Base-by-base conservation (phyloP, 2,113 vertebrate species). In the Otus sunia region DNA sequence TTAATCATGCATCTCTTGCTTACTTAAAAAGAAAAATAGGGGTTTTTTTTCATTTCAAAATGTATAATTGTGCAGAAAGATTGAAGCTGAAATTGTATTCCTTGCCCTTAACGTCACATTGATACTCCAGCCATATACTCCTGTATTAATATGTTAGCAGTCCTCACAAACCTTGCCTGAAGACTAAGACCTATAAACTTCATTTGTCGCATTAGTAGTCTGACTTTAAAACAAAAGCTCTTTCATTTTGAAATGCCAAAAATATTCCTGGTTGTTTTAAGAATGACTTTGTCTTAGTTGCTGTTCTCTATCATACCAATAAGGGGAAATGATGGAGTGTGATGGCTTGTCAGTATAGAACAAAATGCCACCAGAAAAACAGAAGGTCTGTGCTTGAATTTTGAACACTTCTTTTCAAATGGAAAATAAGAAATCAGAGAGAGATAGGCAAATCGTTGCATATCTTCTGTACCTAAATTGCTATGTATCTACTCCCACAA, bases 401-500 rank as follows among this genome's bases (percentile, higher is more conserved):
- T 53, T 52, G 27, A 92, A n/a, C 21, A 20, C 4, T 25, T 77
- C 34, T 74, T 88, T 90, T 90, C 59, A 91, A 64, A 41, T 11
- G 39, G 19, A 92, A 94, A 91, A 81, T 55, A 80, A 80, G 86
- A 84, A 77, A 19, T 29, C 37, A 55, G 29, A 39, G 41, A 47
- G 15, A 49, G 37, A 52, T 23, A 90, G 27, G 41, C 34, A 96
- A 93, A 76, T 86, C 79, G 5, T 82, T 93, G 58, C 47, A 45
- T 53, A 88, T 72, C 21, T 85, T 21, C 66, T 36, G 5, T 39
- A 72, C 25, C 43, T 93, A 76, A 89, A 95, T 77, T 97, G 39
- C 27, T 36, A 20, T 56, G 16, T 23, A 68, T 79, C 58, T 79
- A 92, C 63, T 90, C 82, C 90, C 78, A 88, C 66, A 47, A 91